These are phyloP conservation scores for Ciconia maguari DNA, from an alignment of 2,113 vertebrate genomes.

Conservation along the genomic window DNA sequence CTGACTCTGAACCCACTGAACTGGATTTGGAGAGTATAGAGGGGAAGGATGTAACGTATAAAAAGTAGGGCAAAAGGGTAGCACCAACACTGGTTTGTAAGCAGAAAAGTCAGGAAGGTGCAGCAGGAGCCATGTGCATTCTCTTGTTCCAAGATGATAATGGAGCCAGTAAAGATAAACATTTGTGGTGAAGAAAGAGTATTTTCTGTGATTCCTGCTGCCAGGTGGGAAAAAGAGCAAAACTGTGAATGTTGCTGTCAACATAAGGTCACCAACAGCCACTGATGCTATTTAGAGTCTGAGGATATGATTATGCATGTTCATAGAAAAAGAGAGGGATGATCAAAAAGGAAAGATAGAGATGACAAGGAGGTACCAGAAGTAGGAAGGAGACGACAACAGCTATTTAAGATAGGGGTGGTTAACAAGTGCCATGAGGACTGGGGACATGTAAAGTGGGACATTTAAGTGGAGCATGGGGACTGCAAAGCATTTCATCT, in stretches of 20 bases:
- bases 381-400: slow-evolving; percentile 2
- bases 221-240: slow-evolving; percentile 57
- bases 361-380: slow-evolving; percentile 27
- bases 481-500: not conserved
- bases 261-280: slow-evolving; percentile 26
- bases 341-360: not conserved
- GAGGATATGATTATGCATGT: not conserved
- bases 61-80: not conserved
- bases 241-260: slow-evolving; percentile 46
- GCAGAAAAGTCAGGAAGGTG: not conserved
- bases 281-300: slow-evolving; percentile 23
- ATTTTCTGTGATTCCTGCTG: slow-evolving; percentile 29
- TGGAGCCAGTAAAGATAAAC: not conserved
- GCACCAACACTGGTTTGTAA: not conserved
- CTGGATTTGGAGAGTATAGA: not conserved
- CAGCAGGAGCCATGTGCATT: not conserved
- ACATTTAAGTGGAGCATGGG: not conserved
- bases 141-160: not conserved
- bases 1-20: not conserved
- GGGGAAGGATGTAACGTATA: not conserved
- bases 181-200: slow-evolving; percentile 26
- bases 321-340: not conserved
- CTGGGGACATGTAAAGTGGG: not conserved
- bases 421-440: not conserved
- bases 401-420: not conserved